Conservation (phyloP, 2,888 invertebrate genomes). For the Nephrocerus scutellatus region DNA sequence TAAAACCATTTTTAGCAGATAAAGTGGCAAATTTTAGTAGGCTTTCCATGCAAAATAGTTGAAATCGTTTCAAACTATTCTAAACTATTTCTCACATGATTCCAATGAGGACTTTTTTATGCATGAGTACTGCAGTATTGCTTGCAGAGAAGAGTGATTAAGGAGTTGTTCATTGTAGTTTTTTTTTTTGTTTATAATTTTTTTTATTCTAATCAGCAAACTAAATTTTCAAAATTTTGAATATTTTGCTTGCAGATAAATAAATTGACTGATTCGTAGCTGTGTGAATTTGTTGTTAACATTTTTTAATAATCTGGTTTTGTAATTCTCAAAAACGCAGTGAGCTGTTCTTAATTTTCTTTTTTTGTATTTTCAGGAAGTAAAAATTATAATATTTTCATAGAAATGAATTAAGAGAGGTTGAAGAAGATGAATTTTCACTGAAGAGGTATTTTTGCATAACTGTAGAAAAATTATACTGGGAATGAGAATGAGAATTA, state of each 20-base stretch:
- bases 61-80: constrained; percentile 34
- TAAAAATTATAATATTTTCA: too few species aligned
- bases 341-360: constrained; percentile 42
- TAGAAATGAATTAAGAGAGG: too few species aligned
- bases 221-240: not conserved
- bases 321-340: constrained; percentile 48
- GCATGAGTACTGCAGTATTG: too few species aligned
- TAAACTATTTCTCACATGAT: constrained; percentile 42
- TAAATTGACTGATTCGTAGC: not conserved
- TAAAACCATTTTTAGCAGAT: too few species aligned
- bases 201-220: not conserved
- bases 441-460: too few species aligned
- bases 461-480: too few species aligned
- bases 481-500: too few species aligned
- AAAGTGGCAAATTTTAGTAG: too few species aligned
- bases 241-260: constrained; percentile 1
- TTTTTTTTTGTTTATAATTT: constrained; percentile 7
- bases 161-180: constrained; percentile 6
- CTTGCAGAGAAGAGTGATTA: too few species aligned
- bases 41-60: constrained; percentile 46
- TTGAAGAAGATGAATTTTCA: too few species aligned
- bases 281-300: constrained; percentile 7
- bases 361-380: constrained; percentile 21
- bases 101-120: constrained; percentile 30
- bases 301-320: constrained; percentile 38